Evolutionary conservation across 2,888 invertebrate species (phyloP).

Genomic region (Erebia epiphron): DNA sequence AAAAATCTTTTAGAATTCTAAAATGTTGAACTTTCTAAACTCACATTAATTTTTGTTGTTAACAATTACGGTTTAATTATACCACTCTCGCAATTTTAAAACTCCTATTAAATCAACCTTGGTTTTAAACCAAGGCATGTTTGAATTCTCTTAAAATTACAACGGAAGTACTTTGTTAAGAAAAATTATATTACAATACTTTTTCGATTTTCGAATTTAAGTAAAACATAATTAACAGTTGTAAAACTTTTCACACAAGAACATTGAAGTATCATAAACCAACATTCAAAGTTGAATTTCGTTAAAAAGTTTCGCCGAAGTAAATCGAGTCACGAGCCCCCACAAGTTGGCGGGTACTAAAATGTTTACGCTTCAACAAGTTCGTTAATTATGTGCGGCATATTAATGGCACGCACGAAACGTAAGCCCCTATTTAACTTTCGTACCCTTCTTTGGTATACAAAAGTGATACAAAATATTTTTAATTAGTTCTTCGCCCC

Average conservation of each 20-base stretch:
- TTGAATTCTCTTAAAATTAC: background rate
- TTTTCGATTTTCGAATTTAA: conserved; percentile 11
- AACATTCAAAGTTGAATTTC: conserved; percentile 37
- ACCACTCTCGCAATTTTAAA: background rate
- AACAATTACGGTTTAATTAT: no score
- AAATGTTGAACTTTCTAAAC: no score
- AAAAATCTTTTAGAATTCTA: no score
- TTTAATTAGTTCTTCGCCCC: conserved; percentile 18
- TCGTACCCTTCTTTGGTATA: conserved; percentile 12
- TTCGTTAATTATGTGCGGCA: conserved; percentile 64
- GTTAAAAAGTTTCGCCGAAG: conserved; percentile 40
- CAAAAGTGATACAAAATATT: conserved; percentile 11
- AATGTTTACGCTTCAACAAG: conserved; percentile 64
- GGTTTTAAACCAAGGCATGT: background rate
- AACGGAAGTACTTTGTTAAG: background rate
- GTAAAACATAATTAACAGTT: conserved; percentile 32
- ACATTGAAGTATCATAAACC: conserved; percentile 39
- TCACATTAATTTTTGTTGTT: no score
- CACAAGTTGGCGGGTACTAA: conserved; percentile 62
- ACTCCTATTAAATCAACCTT: background rate
- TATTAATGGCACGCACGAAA: conserved; percentile 65
- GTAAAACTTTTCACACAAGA: conserved; percentile 36
- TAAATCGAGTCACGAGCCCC: conserved; percentile 49
- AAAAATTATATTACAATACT: background rate
- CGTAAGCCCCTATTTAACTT: conserved; percentile 32